Evolutionary conservation across 2,797 vertebrate genomes (phyloP).

Genomic region (Poecilia velifera): DNA sequence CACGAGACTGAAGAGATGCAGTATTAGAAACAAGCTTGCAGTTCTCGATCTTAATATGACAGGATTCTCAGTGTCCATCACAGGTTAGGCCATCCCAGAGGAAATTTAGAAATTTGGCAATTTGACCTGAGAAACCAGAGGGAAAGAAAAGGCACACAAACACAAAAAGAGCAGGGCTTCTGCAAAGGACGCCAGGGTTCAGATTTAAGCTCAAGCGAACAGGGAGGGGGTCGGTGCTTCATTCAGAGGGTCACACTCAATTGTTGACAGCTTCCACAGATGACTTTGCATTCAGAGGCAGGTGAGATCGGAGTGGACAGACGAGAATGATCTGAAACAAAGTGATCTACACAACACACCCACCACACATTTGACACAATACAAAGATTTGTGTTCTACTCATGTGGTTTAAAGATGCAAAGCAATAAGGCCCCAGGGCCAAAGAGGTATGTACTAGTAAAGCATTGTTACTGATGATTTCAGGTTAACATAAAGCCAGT

Average conservation of each 20-base stretch:
- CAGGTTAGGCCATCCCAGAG: slow-evolving; percentile 81
- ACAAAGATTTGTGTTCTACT: slow-evolving; percentile 71
- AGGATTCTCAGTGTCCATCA: slow-evolving; percentile 83
- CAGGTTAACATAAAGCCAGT: slow-evolving; percentile 78
- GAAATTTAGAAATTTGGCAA: slow-evolving; percentile 64
- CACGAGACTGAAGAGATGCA: slow-evolving; percentile 82
- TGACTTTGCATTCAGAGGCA: slow-evolving; percentile 85
- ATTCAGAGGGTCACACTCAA: slow-evolving; percentile 83
- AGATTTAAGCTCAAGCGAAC: slow-evolving; percentile 83
- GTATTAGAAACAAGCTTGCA: slow-evolving; percentile 83
- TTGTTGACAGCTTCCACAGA: slow-evolving; percentile 83
- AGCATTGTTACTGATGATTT: slow-evolving; percentile 76
- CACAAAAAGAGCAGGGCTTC: slow-evolving; percentile 76
- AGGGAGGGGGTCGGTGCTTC: slow-evolving; percentile 75
- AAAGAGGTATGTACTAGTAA: slow-evolving; percentile 75
- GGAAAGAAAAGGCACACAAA: slow-evolving; percentile 64
- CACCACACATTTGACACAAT: slow-evolving; percentile 77
- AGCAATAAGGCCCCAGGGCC: slow-evolving; percentile 72
- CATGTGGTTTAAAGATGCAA: slow-evolving; percentile 77
- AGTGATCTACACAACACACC: slow-evolving; percentile 85
- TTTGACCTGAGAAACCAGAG: slow-evolving; percentile 82
- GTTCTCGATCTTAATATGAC: slow-evolving; percentile 81
- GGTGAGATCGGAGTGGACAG: slow-evolving; percentile 82
- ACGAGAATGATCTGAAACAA: slow-evolving; percentile 86
- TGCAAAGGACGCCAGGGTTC: slow-evolving; percentile 71